Evolutionary conservation across 1,140 invertebrate genomes (phyloP), one percentile per base, ranked within the genome.

Genomic region (Piezodorus guildinii): DNA sequence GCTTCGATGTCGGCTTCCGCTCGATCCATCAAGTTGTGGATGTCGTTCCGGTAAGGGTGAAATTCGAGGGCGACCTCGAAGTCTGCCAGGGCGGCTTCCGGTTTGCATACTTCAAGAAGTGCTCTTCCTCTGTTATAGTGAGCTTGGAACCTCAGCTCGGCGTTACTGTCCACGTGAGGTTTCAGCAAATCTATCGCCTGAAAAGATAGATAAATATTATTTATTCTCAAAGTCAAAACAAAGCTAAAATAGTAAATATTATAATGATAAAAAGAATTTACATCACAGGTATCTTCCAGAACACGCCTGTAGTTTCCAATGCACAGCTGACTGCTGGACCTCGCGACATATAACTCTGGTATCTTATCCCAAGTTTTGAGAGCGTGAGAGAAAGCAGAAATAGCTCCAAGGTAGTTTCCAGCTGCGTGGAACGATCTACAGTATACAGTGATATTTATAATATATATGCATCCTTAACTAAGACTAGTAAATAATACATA

Each of bases 381-480:
- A 2, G 85, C 90, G 72, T 87, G 86, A 23, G 81, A 81, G 69
- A 88, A 91, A 16, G 88, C 90, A 73, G 85, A 90, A 12, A 91
- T 79, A 0, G 90, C 90, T 17, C 84, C 87, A 51, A 88, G 75
- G 73, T 84, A 88, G 75, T 92, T 90, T 25, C 83, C 82, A 64
- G 76, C 75, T 66, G 82, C 80, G 72, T 86, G 85, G 70, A 91
- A 90, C 64, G 85, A 81, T 71, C 82, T 84, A 71, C 14, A 65
- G n/a, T n/a, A n/a, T n/a, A n/a, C n/a, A n/a, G n/a, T n/a, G n/a
- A n/a, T n/a, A n/a, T n/a, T n/a, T n/a, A n/a, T n/a, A n/a, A n/a
- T n/a, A n/a, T n/a, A n/a, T n/a, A n/a, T n/a, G n/a, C n/a, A n/a
- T n/a, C n/a, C n/a, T n/a, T n/a, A n/a, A n/a, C n/a, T n/a, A n/a